These are phyloP conservation scores for Dysmachus trigonus DNA, from an alignment of 2,888 invertebrate species.

Conservation along the genomic window DNA sequence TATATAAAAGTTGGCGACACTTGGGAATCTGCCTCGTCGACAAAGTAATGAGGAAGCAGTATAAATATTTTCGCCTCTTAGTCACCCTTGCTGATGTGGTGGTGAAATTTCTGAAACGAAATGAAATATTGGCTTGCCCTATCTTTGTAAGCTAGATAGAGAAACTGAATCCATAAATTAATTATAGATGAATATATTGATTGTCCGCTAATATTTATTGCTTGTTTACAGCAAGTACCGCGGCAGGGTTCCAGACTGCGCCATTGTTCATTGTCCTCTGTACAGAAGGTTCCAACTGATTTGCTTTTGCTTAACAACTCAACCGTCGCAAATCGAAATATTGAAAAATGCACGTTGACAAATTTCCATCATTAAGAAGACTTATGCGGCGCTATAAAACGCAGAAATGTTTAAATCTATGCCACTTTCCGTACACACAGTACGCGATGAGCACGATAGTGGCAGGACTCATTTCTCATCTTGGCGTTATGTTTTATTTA, in stretches of 20 bases:
- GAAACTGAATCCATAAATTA: neutral
- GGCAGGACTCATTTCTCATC: neutral
- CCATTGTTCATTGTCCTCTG: neutral
- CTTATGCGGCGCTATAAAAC: neutral
- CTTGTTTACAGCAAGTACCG: neutral
- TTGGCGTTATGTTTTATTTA: neutral
- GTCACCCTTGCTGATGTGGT: neutral
- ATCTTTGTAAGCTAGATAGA: neutral
- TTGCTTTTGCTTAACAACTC: neutral
- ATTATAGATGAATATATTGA: neutral
- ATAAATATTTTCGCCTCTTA: neutral
- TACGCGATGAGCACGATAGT: neutral
- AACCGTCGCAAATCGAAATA: neutral
- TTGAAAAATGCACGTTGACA: neutral
- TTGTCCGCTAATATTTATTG: neutral
- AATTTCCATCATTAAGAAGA: neutral
- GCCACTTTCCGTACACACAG: neutral
- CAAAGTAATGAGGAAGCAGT: neutral
- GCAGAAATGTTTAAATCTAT: neutral
- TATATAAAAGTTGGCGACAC: neutral
- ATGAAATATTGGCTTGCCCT: neutral
- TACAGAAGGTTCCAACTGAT: neutral
- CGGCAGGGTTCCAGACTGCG: neutral
- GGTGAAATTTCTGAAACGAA: neutral
- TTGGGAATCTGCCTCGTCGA: neutral